Conservation (phyloP, 2,113 vertebrate species). For the Spheniscus mendiculus region DNA sequence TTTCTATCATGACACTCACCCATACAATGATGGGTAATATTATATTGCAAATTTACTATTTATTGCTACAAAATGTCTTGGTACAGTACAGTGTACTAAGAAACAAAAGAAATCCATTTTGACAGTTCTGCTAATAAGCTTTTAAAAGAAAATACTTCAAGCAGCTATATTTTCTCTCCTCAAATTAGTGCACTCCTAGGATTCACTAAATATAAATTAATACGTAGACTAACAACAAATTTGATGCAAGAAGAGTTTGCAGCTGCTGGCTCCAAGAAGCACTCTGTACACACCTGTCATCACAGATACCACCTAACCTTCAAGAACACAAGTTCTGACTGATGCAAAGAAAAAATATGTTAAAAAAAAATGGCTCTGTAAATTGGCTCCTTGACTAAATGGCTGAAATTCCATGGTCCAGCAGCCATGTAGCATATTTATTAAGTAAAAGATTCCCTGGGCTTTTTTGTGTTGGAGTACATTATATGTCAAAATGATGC, state of each 20-base stretch:
- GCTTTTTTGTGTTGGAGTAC: neutral
- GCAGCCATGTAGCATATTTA: neutral
- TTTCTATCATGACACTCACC: neutral
- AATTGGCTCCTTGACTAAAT: neutral
- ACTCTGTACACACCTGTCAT: neutral
- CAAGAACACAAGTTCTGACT: neutral
- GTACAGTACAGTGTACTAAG: neutral
- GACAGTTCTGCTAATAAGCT: neutral
- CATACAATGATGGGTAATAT: neutral
- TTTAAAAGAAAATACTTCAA: slow-evolving; percentile 30
- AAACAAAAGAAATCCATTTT: neutral
- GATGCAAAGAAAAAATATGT: neutral
- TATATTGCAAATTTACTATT: neutral
- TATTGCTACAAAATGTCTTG: neutral
- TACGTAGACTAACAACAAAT: neutral
- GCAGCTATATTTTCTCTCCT: neutral
- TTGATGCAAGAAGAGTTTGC: neutral
- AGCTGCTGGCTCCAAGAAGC: neutral
- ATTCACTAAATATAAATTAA: slow-evolving; percentile 8
- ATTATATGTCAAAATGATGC: slow-evolving; percentile 5
- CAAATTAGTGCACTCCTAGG: slow-evolving; percentile 11
- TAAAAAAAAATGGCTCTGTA: neutral
- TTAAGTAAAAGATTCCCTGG: neutral
- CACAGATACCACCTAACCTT: slow-evolving; percentile 29
- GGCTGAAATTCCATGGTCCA: neutral